Evolutionary conservation across 2,113 vertebrate species (phyloP).

Genomic region (Neomonachus schauinslandi): DNA sequence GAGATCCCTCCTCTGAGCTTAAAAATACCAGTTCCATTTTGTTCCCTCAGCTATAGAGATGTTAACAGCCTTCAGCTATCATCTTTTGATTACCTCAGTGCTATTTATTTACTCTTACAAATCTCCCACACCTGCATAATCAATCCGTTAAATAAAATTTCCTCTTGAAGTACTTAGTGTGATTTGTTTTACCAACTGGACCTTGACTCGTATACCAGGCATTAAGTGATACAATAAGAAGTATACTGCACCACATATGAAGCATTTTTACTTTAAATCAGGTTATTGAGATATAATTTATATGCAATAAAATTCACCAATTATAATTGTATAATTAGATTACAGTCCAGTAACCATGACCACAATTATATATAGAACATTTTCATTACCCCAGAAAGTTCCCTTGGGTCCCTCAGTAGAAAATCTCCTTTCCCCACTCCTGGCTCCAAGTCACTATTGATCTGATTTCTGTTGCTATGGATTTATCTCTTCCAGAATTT

Average conservation of each 20-base stretch:
- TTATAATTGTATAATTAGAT: neutral
- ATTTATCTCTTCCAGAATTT: neutral
- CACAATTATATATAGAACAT: neutral
- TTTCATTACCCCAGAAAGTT: neutral
- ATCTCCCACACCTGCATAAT: neutral
- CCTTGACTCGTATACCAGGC: neutral
- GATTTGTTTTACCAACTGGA: neutral
- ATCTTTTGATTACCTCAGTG: neutral
- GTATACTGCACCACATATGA: neutral
- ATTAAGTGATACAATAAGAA: neutral
- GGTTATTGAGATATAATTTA: neutral
- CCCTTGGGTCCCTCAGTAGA: neutral
- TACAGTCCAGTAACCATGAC: neutral
- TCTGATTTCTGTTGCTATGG: constrained; percentile 13
- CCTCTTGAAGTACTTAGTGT: neutral
- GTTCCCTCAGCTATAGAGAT: neutral
- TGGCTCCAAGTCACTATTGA: neutral
- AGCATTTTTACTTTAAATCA: constrained; percentile 8
- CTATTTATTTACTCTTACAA: neutral
- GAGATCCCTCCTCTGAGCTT: neutral
- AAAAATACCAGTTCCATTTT: neutral
- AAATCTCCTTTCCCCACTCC: neutral
- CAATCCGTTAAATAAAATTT: constrained; percentile 9
- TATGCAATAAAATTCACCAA: neutral
- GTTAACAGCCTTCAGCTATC: neutral